Evolutionary conservation across 2,113 vertebrate species (phyloP).

Genomic region (Thinocorus orbignyianus): DNA sequence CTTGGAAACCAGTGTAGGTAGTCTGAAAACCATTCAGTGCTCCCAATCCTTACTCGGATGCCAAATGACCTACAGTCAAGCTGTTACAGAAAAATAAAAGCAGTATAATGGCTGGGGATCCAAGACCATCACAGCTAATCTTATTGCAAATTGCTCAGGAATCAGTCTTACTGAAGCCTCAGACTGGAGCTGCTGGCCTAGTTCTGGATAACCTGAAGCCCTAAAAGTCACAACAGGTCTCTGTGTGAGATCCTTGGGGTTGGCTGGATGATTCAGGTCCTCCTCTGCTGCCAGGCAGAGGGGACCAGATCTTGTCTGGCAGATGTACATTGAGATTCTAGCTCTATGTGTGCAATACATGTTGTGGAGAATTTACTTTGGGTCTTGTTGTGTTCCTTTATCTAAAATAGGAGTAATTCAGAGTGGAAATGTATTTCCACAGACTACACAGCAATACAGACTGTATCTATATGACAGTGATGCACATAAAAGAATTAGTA

Average conservation of each 20-base stretch:
- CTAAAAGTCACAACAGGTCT: not conserved
- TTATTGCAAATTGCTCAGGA: not conserved
- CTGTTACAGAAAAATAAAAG: not conserved
- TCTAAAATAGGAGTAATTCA: not conserved
- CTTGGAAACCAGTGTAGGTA: not conserved
- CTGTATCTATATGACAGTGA: not conserved
- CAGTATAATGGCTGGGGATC: not conserved
- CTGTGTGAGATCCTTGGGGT: not conserved
- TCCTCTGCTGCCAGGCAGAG: not conserved
- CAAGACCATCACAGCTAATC: not conserved
- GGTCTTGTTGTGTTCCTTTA: not conserved
- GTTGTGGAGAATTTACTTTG: not conserved
- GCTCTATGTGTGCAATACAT: not conserved
- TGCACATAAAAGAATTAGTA: not conserved
- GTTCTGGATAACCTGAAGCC: not conserved
- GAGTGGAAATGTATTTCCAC: not conserved
- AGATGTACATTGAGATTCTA: not conserved
- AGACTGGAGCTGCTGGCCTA: not conserved
- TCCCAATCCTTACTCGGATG: not conserved
- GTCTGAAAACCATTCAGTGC: not conserved
- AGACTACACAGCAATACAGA: not conserved
- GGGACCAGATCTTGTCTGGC: not conserved
- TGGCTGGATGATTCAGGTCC: not conserved
- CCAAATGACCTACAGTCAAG: not conserved
- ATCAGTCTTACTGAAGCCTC: not conserved